Conservation (phyloP, 2,797 vertebrate genomes). For the Clarias platycephalus region DNA sequence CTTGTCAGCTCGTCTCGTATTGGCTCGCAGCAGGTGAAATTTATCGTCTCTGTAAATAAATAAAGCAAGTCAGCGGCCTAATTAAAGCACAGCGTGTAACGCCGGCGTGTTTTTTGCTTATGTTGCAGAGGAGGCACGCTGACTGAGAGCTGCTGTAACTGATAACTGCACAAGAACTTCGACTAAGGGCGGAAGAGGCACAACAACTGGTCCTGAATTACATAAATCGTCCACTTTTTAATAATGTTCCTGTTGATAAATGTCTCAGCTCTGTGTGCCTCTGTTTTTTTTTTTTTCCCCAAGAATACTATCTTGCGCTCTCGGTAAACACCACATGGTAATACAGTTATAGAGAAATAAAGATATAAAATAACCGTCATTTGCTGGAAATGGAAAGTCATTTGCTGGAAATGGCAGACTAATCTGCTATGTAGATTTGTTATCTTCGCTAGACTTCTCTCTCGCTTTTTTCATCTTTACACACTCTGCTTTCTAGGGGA, state of each 20-base stretch:
- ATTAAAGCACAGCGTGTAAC: constrained; percentile 55
- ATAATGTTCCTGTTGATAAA: constrained; percentile 24
- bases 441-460: constrained; percentile 19
- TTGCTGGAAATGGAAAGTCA: constrained; percentile 43
- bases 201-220: background rate
- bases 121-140: constrained; percentile 41
- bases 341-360: constrained; percentile 46
- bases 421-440: constrained; percentile 45
- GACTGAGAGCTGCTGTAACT: constrained; percentile 42
- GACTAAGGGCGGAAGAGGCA: constrained; percentile 19
- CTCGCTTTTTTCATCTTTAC: constrained; percentile 31
- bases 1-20: constrained; percentile 17
- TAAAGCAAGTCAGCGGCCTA: constrained; percentile 46
- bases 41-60: constrained; percentile 49
- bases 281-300: background rate
- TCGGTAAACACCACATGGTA: constrained; percentile 58
- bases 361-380: constrained; percentile 39
- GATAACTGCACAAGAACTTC: constrained; percentile 45
- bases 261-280: background rate
- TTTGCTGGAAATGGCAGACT: constrained; percentile 46
- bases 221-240: background rate
- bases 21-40: constrained; percentile 48
- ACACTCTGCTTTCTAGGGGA: constrained; percentile 34
- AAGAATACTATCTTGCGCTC: constrained; percentile 52
- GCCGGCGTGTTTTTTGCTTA: constrained; percentile 47